These are phyloP conservation scores for Diadromus collaris DNA, from an alignment of 2,888 invertebrate genomes.

Conservation along the genomic window DNA sequence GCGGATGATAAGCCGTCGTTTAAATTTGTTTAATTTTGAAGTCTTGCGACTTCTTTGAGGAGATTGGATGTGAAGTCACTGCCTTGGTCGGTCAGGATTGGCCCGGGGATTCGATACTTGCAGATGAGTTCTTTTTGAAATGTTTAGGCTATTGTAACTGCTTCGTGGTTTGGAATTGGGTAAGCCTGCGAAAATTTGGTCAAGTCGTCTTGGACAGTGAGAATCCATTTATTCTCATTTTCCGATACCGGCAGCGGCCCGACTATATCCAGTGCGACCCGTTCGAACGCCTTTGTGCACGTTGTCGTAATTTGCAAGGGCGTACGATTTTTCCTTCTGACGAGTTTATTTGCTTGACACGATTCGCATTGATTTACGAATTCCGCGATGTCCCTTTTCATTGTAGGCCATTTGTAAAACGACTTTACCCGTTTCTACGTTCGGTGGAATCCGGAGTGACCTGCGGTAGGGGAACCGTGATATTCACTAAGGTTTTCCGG, in stretches of 20 bases:
- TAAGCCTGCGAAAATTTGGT: constrained; percentile 56
- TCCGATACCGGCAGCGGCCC: constrained; percentile 68
- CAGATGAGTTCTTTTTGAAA: constrained; percentile 65
- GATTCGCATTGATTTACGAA: constrained; percentile 66
- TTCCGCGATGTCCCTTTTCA: constrained; percentile 62
- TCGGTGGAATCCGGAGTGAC: constrained; percentile 60
- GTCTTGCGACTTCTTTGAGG: constrained; percentile 67
- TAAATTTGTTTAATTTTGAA: constrained; percentile 71
- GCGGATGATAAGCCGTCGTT: constrained; percentile 70
- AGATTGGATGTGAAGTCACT: constrained; percentile 66
- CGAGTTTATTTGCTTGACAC: constrained; percentile 72
- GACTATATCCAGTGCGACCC: constrained; percentile 71
- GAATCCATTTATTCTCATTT: constrained; percentile 71
- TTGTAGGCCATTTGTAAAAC: constrained; percentile 64
- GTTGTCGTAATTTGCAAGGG: constrained; percentile 73
- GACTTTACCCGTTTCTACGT: constrained; percentile 57
- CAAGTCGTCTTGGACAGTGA: constrained; percentile 55
- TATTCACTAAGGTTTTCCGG: constrained; percentile 47
- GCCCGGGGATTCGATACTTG: constrained; percentile 68
- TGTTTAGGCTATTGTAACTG: constrained; percentile 69
- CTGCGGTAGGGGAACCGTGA: constrained; percentile 45
- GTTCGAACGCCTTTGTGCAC: constrained; percentile 65
- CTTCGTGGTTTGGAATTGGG: constrained; percentile 72
- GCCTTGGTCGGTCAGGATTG: constrained; percentile 70
- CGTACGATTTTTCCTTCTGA: constrained; percentile 59